Percentiles rank a stretch among this genome's conserved stretches.
These are phyloP conservation scores for Bradypodion pumilum DNA, from an alignment of 2,797 vertebrate genomes.

Conservation along the genomic window DNA sequence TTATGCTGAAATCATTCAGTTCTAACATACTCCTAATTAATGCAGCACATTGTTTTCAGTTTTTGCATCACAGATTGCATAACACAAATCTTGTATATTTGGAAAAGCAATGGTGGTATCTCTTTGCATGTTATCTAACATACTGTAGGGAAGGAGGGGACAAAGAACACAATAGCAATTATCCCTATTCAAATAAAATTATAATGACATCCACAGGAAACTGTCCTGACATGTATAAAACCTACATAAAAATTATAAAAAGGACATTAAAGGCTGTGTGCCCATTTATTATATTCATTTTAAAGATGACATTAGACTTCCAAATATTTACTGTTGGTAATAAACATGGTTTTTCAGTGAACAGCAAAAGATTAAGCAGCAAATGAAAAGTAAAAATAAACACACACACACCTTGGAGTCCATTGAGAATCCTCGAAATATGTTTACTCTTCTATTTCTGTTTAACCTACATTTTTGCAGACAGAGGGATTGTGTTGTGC, in stretches of 20 bases:
- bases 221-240: neutral
- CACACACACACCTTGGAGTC: constrained; percentile 42
- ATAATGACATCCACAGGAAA: neutral
- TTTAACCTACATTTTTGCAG: constrained; percentile 64
- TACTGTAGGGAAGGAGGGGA: neutral
- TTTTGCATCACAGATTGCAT: neutral
- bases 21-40: neutral
- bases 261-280: neutral
- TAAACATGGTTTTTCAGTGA: constrained; percentile 44
- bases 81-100: neutral
- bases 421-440: constrained; percentile 47
- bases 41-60: no score
- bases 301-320: constrained; percentile 60
- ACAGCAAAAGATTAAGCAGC: constrained; percentile 28
- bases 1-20: neutral
- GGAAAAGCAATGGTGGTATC: neutral
- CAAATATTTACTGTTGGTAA: constrained; percentile 63
- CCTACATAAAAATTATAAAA: neutral
- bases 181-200: neutral
- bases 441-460: constrained; percentile 59
- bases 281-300: constrained; percentile 55
- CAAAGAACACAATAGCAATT: neutral
- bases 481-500: constrained; percentile 53
- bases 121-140: neutral
- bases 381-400: constrained; percentile 55